phyloP scores from a whole-genome alignment of 1,140 invertebrate species.

The Mercenaria mercenaria region DNA sequence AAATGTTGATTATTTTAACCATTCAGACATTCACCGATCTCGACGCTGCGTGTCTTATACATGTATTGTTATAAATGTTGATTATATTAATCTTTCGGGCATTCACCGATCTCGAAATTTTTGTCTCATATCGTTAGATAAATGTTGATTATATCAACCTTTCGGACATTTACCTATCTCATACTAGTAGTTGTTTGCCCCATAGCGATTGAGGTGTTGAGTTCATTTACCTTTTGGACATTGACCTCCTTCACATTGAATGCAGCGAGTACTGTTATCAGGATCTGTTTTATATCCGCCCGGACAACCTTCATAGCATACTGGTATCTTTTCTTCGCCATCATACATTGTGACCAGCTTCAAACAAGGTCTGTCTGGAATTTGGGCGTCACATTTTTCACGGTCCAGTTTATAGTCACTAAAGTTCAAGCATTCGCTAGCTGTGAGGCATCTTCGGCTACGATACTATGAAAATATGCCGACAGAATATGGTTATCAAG shows the following conservation, averaged over 20 bases:
- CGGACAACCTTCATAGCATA: not conserved
- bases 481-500: too few relatives aligned
- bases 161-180: too few relatives aligned
- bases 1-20: too few relatives aligned
- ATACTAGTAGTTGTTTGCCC: too few relatives aligned
- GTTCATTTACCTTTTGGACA: not conserved
- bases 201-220: too few relatives aligned
- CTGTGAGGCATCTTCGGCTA: not conserved
- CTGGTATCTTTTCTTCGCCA: not conserved
- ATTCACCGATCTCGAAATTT: too few relatives aligned
- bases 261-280: not conserved
- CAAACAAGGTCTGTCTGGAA: not conserved
- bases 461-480: not conserved
- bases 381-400: not conserved
- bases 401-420: not conserved
- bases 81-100: too few relatives aligned
- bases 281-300: not conserved
- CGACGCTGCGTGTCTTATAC: too few relatives aligned
- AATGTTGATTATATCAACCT: too few relatives aligned
- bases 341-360: not conserved
- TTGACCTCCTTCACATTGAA: not conserved
- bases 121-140: too few relatives aligned
- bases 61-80: too few relatives aligned
- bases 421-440: not conserved
- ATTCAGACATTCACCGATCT: too few relatives aligned